Evolutionary conservation across 2,113 vertebrate species (phyloP), one percentile per base, ranked within the genome.

Genomic region (Phalacrocorax carbo): DNA sequence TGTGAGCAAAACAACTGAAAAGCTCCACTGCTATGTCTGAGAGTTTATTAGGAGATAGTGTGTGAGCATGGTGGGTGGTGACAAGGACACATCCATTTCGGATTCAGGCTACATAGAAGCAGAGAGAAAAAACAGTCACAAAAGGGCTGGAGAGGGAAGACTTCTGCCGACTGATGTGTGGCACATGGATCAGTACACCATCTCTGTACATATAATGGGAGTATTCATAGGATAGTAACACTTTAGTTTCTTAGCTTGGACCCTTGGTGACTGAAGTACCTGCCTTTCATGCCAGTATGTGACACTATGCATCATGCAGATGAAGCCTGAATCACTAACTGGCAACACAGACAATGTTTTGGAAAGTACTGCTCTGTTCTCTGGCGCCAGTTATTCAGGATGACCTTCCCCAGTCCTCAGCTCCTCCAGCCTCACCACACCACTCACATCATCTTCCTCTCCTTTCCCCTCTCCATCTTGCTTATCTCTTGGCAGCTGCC

Each of bases 341-440:
- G 77, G 10, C 69, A 81, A 21, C 10, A 40, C 21, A 69, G 81
- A 38, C 46, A 58, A 66, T n/a, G 34, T 44, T 90, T 69, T 57
- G 57, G 61, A 88, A 86, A 38, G 66, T 51, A 26, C 48, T 32
- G 29, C 22, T 71, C 61, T 72, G 21, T 79, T 91, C 58, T 11
- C 65, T 23, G 30, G 34, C 2, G 0, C 49, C 77, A 46, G 25
- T 40, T 55, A 54, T 36, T 78, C 61, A 62, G 66, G 54, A 72
- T 0, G 11, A 70, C 88, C 77, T 94, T 94, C 21, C 48, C 17
- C 1, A 0, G 13, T 79, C 65, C 40, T 86, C n/a, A 0, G 0
- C 38, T 96, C 57, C 48, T 65, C 36, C 16, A 34, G 25, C 62
- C 48, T 4, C 51, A 34, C 36, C 25, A 14, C 7, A 4, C 62